Conservation (phyloP, 1,140 invertebrate genomes). For the Drosophila gunungcola region DNA sequence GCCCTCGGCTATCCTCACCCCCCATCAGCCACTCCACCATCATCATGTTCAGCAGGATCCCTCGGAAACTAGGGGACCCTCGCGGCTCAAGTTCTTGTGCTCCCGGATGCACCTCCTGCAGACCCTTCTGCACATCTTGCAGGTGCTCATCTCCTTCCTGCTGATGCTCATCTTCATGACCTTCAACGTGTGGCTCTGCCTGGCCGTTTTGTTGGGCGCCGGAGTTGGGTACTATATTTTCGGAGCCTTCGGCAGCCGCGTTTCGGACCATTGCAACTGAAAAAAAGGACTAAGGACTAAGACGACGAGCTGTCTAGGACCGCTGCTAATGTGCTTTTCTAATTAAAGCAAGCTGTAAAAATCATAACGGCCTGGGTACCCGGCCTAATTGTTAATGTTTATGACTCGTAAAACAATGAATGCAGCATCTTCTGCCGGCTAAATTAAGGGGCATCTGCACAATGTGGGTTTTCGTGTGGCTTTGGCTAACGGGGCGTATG, state of each 20-base stretch:
- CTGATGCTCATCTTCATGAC: conserved; percentile 99
- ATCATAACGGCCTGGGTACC: conserved; percentile 47
- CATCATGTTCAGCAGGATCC: conserved; percentile 7
- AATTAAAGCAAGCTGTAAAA: conserved; percentile 76
- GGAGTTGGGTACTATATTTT: conserved; percentile 96
- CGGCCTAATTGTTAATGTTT: conserved; percentile 77
- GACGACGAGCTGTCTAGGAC: conserved; percentile 24
- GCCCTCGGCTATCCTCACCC: background rate
- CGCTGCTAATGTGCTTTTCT: conserved; percentile 76
- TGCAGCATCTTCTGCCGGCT: conserved; percentile 44
- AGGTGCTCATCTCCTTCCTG: conserved; percentile 95
- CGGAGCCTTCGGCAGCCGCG: conserved; percentile 82
- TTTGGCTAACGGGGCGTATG: conserved; percentile 40
- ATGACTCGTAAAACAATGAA: conserved; percentile 80
- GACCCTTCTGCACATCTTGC: conserved; percentile 94
- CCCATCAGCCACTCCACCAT: background rate
- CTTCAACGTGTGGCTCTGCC: conserved; percentile 89
- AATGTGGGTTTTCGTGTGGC: conserved; percentile 12
- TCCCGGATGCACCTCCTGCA: conserved; percentile 89
- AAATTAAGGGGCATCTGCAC: conserved; percentile 32
- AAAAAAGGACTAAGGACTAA: background rate
- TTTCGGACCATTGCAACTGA: conserved; percentile 67
- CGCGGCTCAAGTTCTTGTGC: background rate
- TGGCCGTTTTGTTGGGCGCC: conserved; percentile 94
- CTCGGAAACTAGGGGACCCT: no score